phyloP scores from a whole-genome alignment of 2,797 vertebrate genomes.

The Microchirus variegatus region DNA sequence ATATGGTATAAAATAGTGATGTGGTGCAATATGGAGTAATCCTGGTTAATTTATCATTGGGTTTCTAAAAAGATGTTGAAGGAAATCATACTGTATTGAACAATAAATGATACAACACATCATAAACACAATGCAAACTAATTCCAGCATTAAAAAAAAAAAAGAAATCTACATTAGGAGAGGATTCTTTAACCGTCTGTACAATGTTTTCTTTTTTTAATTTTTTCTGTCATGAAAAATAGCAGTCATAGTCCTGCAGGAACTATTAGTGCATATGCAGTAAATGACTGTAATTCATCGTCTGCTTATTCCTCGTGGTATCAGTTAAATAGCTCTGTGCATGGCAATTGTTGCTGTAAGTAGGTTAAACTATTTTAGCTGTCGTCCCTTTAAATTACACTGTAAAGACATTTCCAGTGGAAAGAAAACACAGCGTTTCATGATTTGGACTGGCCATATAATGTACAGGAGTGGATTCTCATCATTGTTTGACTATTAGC shows the following conservation, averaged over 20 bases:
- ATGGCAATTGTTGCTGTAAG: conserved; percentile 49
- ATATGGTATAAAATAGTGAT: no score
- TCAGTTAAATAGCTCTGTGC: conserved; percentile 38
- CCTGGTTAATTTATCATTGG: no score
- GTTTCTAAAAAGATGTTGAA: no score
- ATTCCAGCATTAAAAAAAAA: not conserved
- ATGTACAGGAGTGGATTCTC: conserved; percentile 6
- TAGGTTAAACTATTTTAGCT: conserved; percentile 47
- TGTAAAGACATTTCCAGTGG: no score
- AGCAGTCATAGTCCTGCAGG: conserved; percentile 50
- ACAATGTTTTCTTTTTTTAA: conserved; percentile 9
- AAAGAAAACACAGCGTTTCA: no score
- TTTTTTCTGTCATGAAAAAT: conserved; percentile 45
- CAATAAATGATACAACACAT: not conserved
- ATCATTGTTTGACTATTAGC: not conserved
- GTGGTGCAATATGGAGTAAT: no score
- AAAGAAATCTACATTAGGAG: not conserved
- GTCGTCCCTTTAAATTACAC: conserved; percentile 17
- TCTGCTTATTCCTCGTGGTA: conserved; percentile 43
- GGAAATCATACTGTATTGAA: no score
- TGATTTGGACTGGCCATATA: not conserved
- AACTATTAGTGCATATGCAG: conserved; percentile 49
- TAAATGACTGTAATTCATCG: conserved; percentile 61
- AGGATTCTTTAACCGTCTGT: conserved; percentile 10
- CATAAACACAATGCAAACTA: not conserved